These are phyloP conservation scores for Arnoldichthys spilopterus DNA, from an alignment of 2,797 vertebrate species.

Conservation along the genomic window DNA sequence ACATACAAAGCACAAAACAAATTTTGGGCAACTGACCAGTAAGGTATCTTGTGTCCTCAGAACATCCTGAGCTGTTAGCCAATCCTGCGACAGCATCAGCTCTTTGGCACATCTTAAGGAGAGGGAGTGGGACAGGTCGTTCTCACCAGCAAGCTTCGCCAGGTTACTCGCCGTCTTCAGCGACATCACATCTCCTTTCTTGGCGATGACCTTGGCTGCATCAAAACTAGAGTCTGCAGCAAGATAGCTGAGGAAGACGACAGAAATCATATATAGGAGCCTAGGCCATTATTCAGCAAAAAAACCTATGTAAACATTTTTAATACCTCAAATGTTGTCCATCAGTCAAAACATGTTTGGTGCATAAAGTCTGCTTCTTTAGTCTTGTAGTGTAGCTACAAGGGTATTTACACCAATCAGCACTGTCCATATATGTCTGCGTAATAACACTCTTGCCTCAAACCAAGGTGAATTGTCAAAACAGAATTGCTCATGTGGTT, in stretches of 20 bases:
- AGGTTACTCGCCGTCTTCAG: slow-evolving; percentile 84
- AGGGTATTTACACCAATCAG: no score
- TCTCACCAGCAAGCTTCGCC: slow-evolving; percentile 83
- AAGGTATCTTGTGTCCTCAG: slow-evolving; percentile 81
- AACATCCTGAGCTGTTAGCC: slow-evolving; percentile 85
- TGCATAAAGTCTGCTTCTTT: not conserved
- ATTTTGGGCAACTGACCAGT: slow-evolving; percentile 77
- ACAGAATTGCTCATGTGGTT: no score
- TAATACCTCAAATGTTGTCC: not conserved
- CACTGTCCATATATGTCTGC: no score
- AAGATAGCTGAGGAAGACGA: slow-evolving; percentile 78
- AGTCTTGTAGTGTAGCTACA: no score
- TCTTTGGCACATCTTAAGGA: slow-evolving; percentile 90
- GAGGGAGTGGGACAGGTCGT: slow-evolving; percentile 81
- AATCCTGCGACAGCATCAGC: slow-evolving; percentile 82
- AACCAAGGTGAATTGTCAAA: no score
- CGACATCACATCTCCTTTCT: slow-evolving; percentile 87
- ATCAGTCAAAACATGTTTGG: not conserved
- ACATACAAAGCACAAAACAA: not conserved
- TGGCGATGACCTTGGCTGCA: slow-evolving; percentile 90
- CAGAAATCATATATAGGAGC: not conserved
- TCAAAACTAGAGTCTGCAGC: slow-evolving; percentile 87
- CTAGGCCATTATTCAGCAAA: not conserved
- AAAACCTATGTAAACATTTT: not conserved
- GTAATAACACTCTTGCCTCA: no score